Conservation (phyloP, 2,113 vertebrate genomes). For the Paradisaea rubra region DNA sequence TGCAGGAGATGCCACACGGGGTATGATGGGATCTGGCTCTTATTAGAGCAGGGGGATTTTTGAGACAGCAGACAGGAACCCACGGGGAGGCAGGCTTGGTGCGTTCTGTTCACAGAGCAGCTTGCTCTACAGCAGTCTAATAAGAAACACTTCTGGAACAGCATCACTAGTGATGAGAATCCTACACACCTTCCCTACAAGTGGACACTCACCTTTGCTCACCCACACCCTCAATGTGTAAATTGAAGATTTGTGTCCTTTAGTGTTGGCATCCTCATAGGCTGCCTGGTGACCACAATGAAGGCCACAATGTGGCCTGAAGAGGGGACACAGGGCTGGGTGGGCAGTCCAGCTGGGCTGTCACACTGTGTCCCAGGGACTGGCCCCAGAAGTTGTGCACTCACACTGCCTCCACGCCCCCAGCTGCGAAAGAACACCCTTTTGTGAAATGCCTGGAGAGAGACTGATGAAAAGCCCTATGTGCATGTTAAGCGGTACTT, state of each 20-base stretch:
- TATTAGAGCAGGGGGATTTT: neutral
- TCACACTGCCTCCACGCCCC: neutral
- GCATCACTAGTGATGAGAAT: neutral
- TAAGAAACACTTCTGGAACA: neutral
- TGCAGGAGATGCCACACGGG: neutral
- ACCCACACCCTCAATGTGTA: accelerated
- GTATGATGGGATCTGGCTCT: neutral
- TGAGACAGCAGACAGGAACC: neutral
- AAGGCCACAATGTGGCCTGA: neutral
- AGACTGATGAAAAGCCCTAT: neutral
- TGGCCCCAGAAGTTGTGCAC: neutral
- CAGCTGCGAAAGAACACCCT: neutral
- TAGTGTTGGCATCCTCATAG: neutral
- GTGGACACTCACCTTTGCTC: neutral
- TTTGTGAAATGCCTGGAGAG: neutral
- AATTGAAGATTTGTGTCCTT: neutral
- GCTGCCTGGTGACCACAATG: neutral
- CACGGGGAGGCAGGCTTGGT: accelerated
- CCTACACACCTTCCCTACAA: neutral
- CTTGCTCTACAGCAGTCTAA: neutral
- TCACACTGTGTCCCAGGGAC: neutral
- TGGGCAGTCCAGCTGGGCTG: neutral
- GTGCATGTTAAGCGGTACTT: neutral
- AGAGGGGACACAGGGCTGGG: neutral
- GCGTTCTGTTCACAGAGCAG: neutral